Conservation (phyloP, 2,113 vertebrate species). For the Seriola dumerili region DNA sequence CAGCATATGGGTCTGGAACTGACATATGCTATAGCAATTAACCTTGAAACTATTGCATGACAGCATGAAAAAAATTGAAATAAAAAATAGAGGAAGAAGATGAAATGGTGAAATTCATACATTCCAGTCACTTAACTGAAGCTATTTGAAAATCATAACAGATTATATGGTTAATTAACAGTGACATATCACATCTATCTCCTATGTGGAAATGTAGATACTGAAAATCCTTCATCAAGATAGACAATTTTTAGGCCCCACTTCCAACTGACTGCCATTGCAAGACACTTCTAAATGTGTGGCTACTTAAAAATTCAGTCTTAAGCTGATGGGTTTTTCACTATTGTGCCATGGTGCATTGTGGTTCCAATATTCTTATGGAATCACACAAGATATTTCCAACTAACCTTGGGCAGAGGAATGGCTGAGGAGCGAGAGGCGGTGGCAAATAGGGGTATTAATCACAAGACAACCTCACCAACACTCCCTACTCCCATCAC, state of each 20-base stretch:
- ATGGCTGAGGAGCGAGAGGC: conserved; percentile 55
- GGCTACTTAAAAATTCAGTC: conserved; percentile 29
- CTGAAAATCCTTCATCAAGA: background rate
- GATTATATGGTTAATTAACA: background rate
- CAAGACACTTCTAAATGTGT: conserved; percentile 2
- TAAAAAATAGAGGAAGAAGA: background rate
- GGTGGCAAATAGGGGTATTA: conserved; percentile 75
- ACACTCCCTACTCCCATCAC: conserved; percentile 33
- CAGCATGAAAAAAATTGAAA: background rate
- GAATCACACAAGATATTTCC: conserved; percentile 59
- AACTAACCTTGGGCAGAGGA: conserved; percentile 75
- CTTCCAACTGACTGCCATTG: conserved; percentile 13
- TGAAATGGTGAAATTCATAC: background rate
- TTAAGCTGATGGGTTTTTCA: conserved; percentile 20
- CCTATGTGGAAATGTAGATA: background rate
- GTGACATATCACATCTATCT: background rate
- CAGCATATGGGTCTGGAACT: conserved; percentile 21
- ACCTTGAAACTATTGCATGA: conserved; percentile 36
- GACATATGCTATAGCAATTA: conserved; percentile 41
- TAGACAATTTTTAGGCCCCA: background rate
- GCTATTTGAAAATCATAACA: conserved; percentile 3
- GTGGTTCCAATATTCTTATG: conserved; percentile 53
- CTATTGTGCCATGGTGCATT: conserved; percentile 26
- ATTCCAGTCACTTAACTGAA: background rate
- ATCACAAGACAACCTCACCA: conserved; percentile 67